These are phyloP conservation scores for Diplazon laetatorius DNA, from an alignment of 2,888 invertebrate species.

Conservation along the genomic window DNA sequence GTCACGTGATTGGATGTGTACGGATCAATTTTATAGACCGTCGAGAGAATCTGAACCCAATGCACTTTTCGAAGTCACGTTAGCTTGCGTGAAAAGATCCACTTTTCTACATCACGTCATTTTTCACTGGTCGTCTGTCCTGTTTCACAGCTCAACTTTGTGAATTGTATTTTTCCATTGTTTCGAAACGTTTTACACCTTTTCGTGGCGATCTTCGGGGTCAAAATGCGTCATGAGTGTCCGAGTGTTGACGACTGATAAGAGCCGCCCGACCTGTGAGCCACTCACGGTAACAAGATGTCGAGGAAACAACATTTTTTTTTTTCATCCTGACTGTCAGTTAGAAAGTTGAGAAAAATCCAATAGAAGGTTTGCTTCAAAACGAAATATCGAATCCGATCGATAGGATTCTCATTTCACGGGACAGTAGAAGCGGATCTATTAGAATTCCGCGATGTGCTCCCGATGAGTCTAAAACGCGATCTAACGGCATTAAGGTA, in stretches of 20 bases:
- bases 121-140: background rate
- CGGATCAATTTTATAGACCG: conserved; percentile 47
- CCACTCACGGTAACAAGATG: background rate
- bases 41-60: background rate
- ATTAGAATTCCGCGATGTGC: too few species aligned
- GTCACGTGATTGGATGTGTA: conserved; percentile 45
- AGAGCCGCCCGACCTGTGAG: background rate
- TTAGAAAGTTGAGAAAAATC: background rate
- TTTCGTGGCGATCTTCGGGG: too few species aligned
- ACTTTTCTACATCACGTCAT: background rate
- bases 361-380: too few species aligned
- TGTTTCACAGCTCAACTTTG: too few species aligned
- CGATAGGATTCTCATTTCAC: too few species aligned
- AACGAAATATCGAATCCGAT: too few species aligned
- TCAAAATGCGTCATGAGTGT: too few species aligned
- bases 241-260: background rate
- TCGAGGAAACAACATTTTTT: background rate
- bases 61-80: background rate
- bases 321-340: background rate
- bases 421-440: too few species aligned
- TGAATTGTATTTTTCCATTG: too few species aligned
- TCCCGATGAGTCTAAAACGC: too few species aligned
- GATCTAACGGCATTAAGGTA: too few species aligned
- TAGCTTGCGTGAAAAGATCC: background rate
- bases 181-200: too few species aligned